Evolutionary conservation across 2,888 invertebrate species (phyloP).

Genomic region (Euplagia quadripunctaria): DNA sequence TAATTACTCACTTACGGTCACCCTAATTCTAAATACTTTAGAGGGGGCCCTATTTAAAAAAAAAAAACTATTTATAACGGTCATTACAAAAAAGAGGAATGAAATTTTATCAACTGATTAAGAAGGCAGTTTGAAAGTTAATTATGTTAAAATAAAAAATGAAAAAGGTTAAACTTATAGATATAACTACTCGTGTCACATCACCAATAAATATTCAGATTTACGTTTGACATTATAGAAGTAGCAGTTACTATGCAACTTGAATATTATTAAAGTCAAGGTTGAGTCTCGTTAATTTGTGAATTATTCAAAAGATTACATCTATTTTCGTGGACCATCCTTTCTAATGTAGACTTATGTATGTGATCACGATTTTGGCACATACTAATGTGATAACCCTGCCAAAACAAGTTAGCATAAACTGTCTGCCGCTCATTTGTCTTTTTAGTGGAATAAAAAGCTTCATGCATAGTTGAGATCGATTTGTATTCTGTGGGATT

Average conservation of each 20-base stretch:
- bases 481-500: too few species aligned
- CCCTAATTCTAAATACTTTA: neutral
- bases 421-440: neutral
- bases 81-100: too few species aligned
- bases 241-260: conserved; percentile 57
- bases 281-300: conserved; percentile 48
- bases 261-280: conserved; percentile 64
- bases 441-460: neutral
- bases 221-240: conserved; percentile 58
- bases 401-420: neutral
- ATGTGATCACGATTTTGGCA: neutral
- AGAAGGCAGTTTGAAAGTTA: too few species aligned
- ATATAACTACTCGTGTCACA: neutral
- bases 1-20: neutral
- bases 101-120: too few species aligned
- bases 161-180: neutral
- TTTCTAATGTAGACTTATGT: neutral
- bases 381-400: too few species aligned
- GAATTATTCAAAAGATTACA: conserved; percentile 16
- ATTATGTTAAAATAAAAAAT: too few species aligned
- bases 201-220: conserved; percentile 40
- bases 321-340: neutral
- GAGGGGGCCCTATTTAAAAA: neutral
- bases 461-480: too few species aligned
- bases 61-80: neutral